Evolutionary conservation across 2,113 vertebrate species (phyloP), one percentile per base, ranked within the genome.

Genomic region (Serilophus lunatus): DNA sequence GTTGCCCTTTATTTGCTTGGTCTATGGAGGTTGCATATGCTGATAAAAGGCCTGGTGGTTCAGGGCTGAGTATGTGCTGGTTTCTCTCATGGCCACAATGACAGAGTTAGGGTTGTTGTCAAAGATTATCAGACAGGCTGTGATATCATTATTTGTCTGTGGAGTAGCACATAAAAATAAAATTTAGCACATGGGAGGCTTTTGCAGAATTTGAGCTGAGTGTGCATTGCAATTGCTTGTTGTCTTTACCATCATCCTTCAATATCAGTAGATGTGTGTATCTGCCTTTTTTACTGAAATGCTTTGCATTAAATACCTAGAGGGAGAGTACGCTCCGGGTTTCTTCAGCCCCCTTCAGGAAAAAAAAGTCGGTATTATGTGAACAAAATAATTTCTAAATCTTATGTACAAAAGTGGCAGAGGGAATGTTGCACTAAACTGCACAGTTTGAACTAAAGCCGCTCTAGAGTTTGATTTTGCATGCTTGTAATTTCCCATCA

Each of bases 1-100:
- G 82, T 97, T 98, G 98, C 97, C 98, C 97, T 98, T 98, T 98
- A 97, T 98, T 98, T 98, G 96, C 93, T 92, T 33, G 44, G 98
- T 98, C 98, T 95, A 8, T 96, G 95, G 98, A 98, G 98, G 98
- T 97, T 97, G 97, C 98, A 98, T 96, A 97, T 7, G 54, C 95
- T 97, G 98, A 98, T 98, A 98, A 98, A 98, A 98, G 96, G 75
- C 97, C 95, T 51, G 0, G 82, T 91, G 95, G 98, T 98, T 98
- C 98, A 97, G 94, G 93, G 93, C 96, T 98, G 96, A 80, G 91
- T 90, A 84, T 33, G 60, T 94, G 96, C 95, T 18, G 10, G 97
- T 96, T 98, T 96, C 98, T 98, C 97, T 86, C 3, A 92, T 95
- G 97, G 94, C 97, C 81, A 1, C 19, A 47, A 56, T 96, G 97